Evolutionary conservation across 2,113 vertebrate genomes (phyloP), one percentile per base, ranked within the genome.

Genomic region (Ictalurus punctatus): DNA sequence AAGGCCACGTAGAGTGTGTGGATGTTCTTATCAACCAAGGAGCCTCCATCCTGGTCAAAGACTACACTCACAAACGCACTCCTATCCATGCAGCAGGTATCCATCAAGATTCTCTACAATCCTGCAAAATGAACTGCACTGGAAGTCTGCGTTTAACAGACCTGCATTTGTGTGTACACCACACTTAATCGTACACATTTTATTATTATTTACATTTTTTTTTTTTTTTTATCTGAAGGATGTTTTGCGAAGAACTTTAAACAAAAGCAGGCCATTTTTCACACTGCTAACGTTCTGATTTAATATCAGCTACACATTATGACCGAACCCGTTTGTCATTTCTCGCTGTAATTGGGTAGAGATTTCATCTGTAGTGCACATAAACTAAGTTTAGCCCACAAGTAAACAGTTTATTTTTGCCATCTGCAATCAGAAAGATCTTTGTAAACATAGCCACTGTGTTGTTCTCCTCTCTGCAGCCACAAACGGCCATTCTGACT

Each of bases 11-110:
- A 74, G 98, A 99, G 94, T 99, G 98, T 95, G 98, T 99, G 93
- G 97, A 99, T 73, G 97, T 99, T 88, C 96, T 99, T 27, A 98
- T 99, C 93, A 98, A 98, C 94, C 98, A 99, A 95, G 98, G 98
- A 90, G 98, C 98, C 84, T 99, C 98, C 34, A 98, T 98, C 91
- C 93, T 99, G 91, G 97, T 99, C 56, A 99, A 99, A 95, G 98
- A 99, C 93, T 99, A 97, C 86, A 93, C 97, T 89, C 94, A 98
- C 85, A 99, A 99, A 94, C 96, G 98, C 93, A 99, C 98, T 8
- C 97, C 98, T 61, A 97, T 99, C 91, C 98, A 99, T 89, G 97
- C 98, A 90, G 98, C 98, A 96, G 98, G 98, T 99, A 94, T 44
- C 21, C 58, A 44, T 63, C 34, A 27, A 63, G 81, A 63, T 23